These are phyloP conservation scores for Indicator indicator DNA, from an alignment of 2,113 vertebrate genomes.

Conservation along the genomic window DNA sequence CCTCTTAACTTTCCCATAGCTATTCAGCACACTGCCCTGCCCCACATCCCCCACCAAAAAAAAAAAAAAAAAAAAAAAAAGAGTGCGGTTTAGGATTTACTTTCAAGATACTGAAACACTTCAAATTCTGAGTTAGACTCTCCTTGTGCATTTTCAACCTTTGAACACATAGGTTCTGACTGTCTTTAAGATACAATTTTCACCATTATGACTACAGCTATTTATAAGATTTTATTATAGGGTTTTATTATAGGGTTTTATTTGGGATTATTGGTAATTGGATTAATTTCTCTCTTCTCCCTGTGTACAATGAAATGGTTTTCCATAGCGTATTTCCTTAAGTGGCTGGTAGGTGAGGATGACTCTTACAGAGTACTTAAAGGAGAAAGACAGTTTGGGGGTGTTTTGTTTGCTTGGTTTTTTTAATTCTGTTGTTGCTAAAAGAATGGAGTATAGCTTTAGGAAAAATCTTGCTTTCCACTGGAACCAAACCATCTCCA, in stretches of 20 bases:
- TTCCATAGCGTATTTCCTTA: not conserved
- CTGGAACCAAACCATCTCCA: not conserved
- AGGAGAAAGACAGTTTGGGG: not conserved
- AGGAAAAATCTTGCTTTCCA: not conserved
- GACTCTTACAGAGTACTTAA: not conserved
- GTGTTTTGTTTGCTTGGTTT: not conserved
- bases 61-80: too few relatives aligned
- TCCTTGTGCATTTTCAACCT: not conserved
- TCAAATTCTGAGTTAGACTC: not conserved
- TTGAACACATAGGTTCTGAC: not conserved
- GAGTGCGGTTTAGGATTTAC: not conserved
- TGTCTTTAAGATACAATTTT: not conserved
- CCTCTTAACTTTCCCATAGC: not conserved
- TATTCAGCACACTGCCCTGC: not conserved
- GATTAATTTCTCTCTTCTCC: not conserved
- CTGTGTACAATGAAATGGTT: not conserved
- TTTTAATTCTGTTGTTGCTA: not conserved
- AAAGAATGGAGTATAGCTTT: not conserved
- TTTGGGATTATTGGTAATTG: not conserved
- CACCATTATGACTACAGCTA: not conserved
- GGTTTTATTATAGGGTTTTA: not conserved
- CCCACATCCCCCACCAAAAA: accelerated
- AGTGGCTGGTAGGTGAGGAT: not conserved
- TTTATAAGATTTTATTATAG: not conserved
- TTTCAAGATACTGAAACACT: not conserved